Evolutionary conservation across 2,888 invertebrate genomes (phyloP), one percentile per base, ranked within the genome.

Genomic region (Hymenopus coronatus): DNA sequence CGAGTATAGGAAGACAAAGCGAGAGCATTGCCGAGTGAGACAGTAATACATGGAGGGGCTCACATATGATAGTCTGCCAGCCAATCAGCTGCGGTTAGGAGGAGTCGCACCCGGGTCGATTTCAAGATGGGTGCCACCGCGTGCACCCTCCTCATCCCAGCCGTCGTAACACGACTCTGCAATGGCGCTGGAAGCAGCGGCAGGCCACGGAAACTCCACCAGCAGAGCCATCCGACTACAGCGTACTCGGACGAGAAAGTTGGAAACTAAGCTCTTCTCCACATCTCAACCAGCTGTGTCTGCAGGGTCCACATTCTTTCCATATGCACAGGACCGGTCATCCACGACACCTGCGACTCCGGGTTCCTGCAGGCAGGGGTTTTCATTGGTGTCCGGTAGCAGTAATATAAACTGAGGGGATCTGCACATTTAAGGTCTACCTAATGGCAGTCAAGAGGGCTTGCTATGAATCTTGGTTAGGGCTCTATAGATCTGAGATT

Each of bases 131-230:
- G 70, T 46, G 86, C 70, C 20, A 27, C n/a, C 54, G 54, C 20
- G 25, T 70, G 54, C 54, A 70, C 54, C 54, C 54, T 70, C 54
- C 54, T 70, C 54, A 70, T 70, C 54, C 54, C 54, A 70, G 20
- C 54, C 54, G 20, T 6, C 54, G 54, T 20, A 70, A 70, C 54
- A 70, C 54, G 54, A 70, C 54, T 70, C 54, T 20, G 54, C 54
- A 70, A 70, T 86, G 86, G 86, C 86, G 86, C 86, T 86, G 86
- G 28, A 28, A 15, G 86, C 86, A 81, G 86, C 86, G 86, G 86
- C 54, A 28, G 28, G 28, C 25, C 81, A 86, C 30, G 81, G 86
- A 86, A 86, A 86, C 86, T 70, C 20, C 54, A 20, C 15, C 54
- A 70, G 54, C 54, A 70, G 54, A 70, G 25, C 54, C 20, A 25